These are phyloP conservation scores for Syngnathus rostellatus DNA, from an alignment of 2,797 vertebrate genomes.

Conservation along the genomic window DNA sequence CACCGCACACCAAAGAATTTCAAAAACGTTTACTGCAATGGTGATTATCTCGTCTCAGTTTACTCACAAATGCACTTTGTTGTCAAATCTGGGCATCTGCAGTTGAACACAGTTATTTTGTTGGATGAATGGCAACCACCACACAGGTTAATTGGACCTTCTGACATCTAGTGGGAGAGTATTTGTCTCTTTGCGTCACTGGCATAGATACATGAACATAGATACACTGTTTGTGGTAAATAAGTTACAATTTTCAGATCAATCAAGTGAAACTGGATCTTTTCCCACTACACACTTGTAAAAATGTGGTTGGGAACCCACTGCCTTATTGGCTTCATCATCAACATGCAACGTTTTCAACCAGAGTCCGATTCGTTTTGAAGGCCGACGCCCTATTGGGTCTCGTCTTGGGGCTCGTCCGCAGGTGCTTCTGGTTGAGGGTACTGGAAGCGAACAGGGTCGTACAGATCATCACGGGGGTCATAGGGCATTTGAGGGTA, in stretches of 20 bases:
- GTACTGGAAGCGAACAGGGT: slow-evolving; percentile 63
- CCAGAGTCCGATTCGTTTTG: slow-evolving; percentile 27
- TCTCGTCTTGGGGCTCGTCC: slow-evolving; percentile 44
- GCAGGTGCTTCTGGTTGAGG: slow-evolving; percentile 46
- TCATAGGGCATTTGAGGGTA: slow-evolving; percentile 46
- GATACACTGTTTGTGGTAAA: neutral
- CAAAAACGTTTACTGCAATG: neutral
- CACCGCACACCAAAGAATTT: neutral
- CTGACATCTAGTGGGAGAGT: neutral
- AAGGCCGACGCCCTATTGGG: slow-evolving; percentile 28
- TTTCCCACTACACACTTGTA: neutral
- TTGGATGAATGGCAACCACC: neutral
- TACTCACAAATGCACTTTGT: neutral
- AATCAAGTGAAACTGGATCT: neutral
- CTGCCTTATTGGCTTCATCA: neutral
- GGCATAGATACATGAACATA: neutral
- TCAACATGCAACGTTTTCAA: slow-evolving; percentile 22
- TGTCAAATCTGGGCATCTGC: neutral
- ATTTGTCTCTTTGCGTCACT: neutral
- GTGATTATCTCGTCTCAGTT: neutral
- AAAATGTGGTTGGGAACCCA: neutral
- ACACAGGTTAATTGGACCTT: neutral
- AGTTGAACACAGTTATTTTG: neutral
- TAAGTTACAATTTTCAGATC: neutral
- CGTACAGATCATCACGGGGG: slow-evolving; percentile 66